Conservation (phyloP, 2,113 vertebrate species). For the Poecile atricapillus region DNA sequence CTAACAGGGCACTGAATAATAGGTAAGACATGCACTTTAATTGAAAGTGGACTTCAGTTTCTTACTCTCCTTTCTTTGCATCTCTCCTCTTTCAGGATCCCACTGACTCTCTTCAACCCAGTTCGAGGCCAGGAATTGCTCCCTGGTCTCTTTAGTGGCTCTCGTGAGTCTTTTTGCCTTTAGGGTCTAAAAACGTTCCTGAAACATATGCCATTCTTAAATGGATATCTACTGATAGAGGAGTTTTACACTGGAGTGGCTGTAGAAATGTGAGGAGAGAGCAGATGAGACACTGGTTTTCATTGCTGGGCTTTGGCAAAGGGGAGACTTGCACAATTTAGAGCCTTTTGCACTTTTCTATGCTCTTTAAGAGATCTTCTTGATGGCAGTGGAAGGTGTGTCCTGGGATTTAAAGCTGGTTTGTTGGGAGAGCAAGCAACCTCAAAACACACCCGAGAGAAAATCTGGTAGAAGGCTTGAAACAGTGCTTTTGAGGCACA, state of each 20-base stretch:
- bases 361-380: background rate
- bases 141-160: background rate
- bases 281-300: background rate
- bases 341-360: background rate
- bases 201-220: background rate
- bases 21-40: background rate
- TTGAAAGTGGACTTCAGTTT: background rate
- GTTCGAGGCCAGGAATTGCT: background rate
- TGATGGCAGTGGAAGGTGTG: background rate
- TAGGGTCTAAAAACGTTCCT: background rate
- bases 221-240: background rate
- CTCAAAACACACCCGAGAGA: background rate
- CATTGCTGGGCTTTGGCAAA: background rate
- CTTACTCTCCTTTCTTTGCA: background rate
- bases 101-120: background rate
- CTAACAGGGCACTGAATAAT: background rate
- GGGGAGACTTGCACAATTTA: background rate
- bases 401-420: background rate
- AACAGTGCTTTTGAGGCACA: background rate
- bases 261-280: background rate
- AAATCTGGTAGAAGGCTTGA: background rate
- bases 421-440: background rate
- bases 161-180: background rate
- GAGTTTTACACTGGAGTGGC: background rate
- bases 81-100: background rate